Percentiles rank a stretch among this genome's conserved stretches.
Conservation (phyloP, 2,888 invertebrate species). For the Elegia similella region DNA sequence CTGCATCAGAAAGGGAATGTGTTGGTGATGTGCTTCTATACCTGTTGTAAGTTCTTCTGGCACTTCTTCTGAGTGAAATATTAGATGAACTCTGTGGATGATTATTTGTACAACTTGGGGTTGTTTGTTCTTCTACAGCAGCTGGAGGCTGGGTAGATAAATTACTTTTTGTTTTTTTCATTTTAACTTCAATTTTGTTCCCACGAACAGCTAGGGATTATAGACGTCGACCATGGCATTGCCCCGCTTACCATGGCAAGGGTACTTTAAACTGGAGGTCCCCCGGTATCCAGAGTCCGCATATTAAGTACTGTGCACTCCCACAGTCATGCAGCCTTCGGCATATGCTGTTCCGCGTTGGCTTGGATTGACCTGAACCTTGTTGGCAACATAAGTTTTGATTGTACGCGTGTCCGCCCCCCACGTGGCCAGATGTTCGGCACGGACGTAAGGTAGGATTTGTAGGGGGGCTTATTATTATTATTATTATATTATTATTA, state of each 20-base stretch:
- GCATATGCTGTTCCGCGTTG: slow-evolving; percentile 16
- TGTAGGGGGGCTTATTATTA: no score
- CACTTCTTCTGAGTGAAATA: not conserved
- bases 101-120: not conserved
- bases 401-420: no score
- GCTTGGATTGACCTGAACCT: slow-evolving; percentile 6
- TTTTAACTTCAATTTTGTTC: not conserved
- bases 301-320: not conserved
- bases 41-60: not conserved
- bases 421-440: no score
- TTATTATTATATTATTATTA: no score
- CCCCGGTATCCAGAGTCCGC: slow-evolving; percentile 3
- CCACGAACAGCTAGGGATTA: slow-evolving; percentile 2
- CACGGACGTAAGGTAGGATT: no score
- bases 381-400: slow-evolving; percentile 16
- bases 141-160: not conserved
- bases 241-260: not conserved
- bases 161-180: not conserved
- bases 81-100: not conserved
- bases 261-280: slow-evolving; percentile 18
- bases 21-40: not conserved
- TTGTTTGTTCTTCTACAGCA: not conserved
- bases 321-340: slow-evolving; percentile 1
- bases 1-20: not conserved
- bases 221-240: not conserved